Evolutionary conservation across 2,888 invertebrate genomes (phyloP).

Genomic region (Polyommatus icarus): DNA sequence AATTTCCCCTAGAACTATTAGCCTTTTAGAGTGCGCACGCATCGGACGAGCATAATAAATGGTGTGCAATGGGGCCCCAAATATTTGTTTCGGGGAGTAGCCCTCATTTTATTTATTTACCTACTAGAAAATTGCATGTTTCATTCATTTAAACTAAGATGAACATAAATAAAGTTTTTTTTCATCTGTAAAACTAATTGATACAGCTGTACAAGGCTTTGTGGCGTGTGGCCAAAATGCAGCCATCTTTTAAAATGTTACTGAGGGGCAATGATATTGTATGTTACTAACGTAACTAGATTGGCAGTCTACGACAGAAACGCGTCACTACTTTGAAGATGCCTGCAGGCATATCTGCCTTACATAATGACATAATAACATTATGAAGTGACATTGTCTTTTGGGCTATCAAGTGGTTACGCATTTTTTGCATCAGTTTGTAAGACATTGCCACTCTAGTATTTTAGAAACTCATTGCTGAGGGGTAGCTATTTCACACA

Average conservation of each 20-base stretch:
- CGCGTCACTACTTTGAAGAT: too few species aligned
- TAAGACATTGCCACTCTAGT: too few species aligned
- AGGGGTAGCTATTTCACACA: too few species aligned
- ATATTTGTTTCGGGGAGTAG: conserved; percentile 16
- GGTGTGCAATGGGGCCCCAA: conserved; percentile 20
- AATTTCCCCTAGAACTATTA: not conserved
- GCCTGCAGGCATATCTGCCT: too few species aligned
- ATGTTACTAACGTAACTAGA: too few species aligned
- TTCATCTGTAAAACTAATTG: not conserved
- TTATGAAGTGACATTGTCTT: too few species aligned
- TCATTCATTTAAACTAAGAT: not conserved
- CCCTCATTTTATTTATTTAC: not conserved
- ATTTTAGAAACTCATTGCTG: too few species aligned
- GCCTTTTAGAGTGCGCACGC: conserved; percentile 15
- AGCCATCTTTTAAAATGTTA: not conserved
- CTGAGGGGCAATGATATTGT: not conserved
- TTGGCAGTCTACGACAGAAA: too few species aligned
- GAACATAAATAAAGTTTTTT: not conserved
- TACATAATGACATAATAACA: too few species aligned
- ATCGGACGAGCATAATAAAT: conserved; percentile 15
- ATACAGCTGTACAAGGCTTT: not conserved
- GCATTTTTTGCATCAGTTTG: too few species aligned
- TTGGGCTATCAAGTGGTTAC: too few species aligned
- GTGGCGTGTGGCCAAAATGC: not conserved
- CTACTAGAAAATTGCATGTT: not conserved